Evolutionary conservation across 2,888 invertebrate genomes (phyloP).

Genomic region (Acanthococcus lagerstroemiae): DNA sequence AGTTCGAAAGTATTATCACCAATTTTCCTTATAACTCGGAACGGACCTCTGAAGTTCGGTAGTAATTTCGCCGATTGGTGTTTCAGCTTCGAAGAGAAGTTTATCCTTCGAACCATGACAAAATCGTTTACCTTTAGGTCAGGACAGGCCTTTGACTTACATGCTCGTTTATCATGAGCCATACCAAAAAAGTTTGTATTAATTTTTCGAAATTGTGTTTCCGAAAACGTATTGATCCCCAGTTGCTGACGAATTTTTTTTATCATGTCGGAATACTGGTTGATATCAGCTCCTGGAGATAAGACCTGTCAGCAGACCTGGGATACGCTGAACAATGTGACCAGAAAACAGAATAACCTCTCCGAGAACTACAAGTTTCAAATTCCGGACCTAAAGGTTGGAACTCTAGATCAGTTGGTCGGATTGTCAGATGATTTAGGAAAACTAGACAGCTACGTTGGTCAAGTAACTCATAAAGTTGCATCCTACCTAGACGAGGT

Average conservation of each 20-base stretch:
- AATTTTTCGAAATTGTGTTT: no score
- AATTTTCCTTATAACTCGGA: no score
- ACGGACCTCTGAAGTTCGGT: no score
- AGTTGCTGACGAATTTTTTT: background rate
- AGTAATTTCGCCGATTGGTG: no score
- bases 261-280: slow-evolving; percentile 90
- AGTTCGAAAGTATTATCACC: no score
- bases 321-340: slow-evolving; percentile 88
- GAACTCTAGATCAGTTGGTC: slow-evolving; percentile 96
- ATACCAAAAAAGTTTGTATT: no score
- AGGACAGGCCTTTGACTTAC: no score
- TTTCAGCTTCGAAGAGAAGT: no score
- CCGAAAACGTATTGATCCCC: no score
- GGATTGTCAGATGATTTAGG: slow-evolving; percentile 97
- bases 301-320: slow-evolving; percentile 97
- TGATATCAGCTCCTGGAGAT: slow-evolving; percentile 98
- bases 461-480: slow-evolving; percentile 88
- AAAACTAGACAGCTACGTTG: slow-evolving; percentile 90
- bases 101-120: no score
- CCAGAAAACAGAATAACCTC: slow-evolving; percentile 75
- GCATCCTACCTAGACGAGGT: slow-evolving; percentile 94
- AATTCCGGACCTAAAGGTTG: slow-evolving; percentile 98
- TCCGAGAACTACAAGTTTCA: slow-evolving; percentile 93
- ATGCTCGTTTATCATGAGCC: no score
- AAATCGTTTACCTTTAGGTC: no score